Conservation (phyloP, 2,888 invertebrate genomes). For the Apeira syringaria region DNA sequence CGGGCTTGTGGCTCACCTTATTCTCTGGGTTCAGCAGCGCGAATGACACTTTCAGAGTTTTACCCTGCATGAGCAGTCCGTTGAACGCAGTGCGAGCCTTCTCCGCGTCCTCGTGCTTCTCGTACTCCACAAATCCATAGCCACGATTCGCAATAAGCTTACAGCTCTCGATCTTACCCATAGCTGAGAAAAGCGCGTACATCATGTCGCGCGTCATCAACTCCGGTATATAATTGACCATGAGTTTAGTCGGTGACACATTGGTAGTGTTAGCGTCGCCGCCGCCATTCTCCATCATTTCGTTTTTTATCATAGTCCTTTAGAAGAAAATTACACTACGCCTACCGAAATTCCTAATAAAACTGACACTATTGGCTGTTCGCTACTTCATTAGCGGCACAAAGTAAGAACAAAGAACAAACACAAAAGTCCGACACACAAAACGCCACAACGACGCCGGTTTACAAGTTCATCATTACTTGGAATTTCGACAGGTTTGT, state of each 20-base stretch:
- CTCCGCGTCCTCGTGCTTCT: slow-evolving; percentile 80
- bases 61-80: slow-evolving; percentile 80
- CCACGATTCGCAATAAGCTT: slow-evolving; percentile 79
- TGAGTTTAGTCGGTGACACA: slow-evolving; percentile 83
- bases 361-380: slow-evolving; percentile 63
- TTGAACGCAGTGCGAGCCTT: slow-evolving; percentile 80
- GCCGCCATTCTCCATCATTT: slow-evolving; percentile 81
- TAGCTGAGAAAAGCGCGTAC: slow-evolving; percentile 80
- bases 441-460: slow-evolving; percentile 80
- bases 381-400: slow-evolving; percentile 77
- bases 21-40: slow-evolving; percentile 80
- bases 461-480: slow-evolving; percentile 79
- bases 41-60: slow-evolving; percentile 79
- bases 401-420: slow-evolving; percentile 73
- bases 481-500: slow-evolving; percentile 56
- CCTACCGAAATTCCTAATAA: slow-evolving; percentile 67
- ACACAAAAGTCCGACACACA: slow-evolving; percentile 73
- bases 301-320: slow-evolving; percentile 75
- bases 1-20: slow-evolving; percentile 78
- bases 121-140: slow-evolving; percentile 80
- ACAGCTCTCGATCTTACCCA: slow-evolving; percentile 81
- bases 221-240: slow-evolving; percentile 83
- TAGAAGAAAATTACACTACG: slow-evolving; percentile 75
- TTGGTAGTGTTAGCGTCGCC: slow-evolving; percentile 75
- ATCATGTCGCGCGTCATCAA: slow-evolving; percentile 82